These are phyloP conservation scores for Ditylenchus dipsaci DNA, from an alignment of 1,140 invertebrate species.

Conservation along the genomic window DNA sequence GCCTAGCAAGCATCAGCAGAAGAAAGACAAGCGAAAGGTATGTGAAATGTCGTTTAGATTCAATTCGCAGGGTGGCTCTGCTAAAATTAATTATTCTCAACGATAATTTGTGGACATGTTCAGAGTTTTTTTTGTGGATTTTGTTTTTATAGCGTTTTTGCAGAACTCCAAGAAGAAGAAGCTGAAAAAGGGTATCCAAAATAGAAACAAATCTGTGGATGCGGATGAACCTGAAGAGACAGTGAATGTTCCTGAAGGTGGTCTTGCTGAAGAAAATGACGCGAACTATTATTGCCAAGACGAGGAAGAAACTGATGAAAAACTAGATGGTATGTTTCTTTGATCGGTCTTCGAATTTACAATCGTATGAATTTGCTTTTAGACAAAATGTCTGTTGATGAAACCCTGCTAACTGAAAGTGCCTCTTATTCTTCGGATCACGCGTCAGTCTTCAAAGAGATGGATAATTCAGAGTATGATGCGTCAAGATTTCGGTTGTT, in stretches of 20 bases:
- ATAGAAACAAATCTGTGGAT: not conserved
- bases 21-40: constrained; percentile 51
- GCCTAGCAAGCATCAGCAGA: constrained; percentile 58
- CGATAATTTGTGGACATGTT: too few species aligned
- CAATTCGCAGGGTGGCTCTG: too few species aligned
- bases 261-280: not conserved
- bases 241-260: not conserved
- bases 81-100: too few species aligned
- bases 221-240: not conserved
- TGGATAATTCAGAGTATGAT: not conserved
- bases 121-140: too few species aligned
- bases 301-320: not conserved
- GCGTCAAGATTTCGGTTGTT: not conserved
- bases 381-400: not conserved
- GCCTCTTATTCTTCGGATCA: not conserved
- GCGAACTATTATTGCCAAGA: not conserved
- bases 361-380: not conserved
- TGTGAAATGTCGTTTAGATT: too few species aligned
- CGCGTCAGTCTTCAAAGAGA: not conserved
- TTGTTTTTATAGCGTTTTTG: not conserved
- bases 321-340: constrained; percentile 22
- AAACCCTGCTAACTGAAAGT: not conserved
- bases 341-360: constrained; percentile 1
- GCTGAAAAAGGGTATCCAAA: not conserved
- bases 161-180: not conserved